Conservation (phyloP, 2,888 invertebrate species). For the Lumbricus terrestris region DNA sequence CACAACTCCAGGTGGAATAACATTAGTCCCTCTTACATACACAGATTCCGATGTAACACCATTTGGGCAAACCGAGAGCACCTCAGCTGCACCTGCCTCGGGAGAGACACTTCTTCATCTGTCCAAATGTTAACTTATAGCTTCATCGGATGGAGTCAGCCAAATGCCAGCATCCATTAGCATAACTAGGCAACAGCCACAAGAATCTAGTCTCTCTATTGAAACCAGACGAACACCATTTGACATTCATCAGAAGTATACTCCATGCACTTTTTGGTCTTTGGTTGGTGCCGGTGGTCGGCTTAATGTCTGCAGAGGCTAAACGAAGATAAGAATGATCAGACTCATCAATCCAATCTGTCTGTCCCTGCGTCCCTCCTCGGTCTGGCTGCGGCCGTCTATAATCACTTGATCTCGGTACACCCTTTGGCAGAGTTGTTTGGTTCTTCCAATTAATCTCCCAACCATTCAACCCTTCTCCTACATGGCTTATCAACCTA, state of each 20-base stretch:
- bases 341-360: background rate
- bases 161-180: constrained; percentile 3
- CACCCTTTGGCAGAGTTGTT: background rate
- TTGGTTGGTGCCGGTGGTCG: too few relatives aligned
- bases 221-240: background rate
- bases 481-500: background rate
- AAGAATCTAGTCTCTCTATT: background rate
- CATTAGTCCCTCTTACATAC: background rate
- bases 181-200: background rate
- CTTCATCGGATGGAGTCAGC: background rate
- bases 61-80: background rate
- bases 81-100: background rate
- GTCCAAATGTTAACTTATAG: background rate
- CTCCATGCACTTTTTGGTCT: background rate
- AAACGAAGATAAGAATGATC: background rate
- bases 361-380: background rate
- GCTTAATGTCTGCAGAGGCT: background rate
- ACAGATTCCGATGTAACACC: background rate
- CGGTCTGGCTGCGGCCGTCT: background rate
- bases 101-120: background rate
- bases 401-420: background rate
- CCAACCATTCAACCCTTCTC: background rate
- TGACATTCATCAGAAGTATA: background rate
- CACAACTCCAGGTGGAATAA: background rate
- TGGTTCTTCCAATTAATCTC: background rate